Base-by-base conservation (phyloP, 1,140 invertebrate species). In the Drusus annulatus region DNA sequence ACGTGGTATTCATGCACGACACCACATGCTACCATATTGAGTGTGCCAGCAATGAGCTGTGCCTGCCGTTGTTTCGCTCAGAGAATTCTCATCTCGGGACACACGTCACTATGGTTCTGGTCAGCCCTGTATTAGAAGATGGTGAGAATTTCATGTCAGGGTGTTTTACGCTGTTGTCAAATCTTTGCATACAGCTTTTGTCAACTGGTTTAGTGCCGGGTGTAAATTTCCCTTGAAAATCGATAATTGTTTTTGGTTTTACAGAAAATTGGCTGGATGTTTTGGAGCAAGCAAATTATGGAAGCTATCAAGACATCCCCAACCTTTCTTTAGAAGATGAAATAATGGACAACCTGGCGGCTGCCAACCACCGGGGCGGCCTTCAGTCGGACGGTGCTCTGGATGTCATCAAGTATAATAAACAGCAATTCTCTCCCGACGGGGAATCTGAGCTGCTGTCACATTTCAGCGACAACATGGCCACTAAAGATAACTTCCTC, bases 1-100 rank as follows among this genome's bases (percentile, higher is more conserved):
- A 97, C 87, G 92, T 96, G 80, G 95, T 94, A 4, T 93, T 97
- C 84, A 93, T 95, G 85, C 92, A 92, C 78, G 93, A 95, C 83
- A 87, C 88, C 19, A 93, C 92, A 68, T 97, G 96, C 86, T 97
- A 92, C 85, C 94, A 94, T 88, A 91, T 95, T 13, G 90, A 92
- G 76, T 96, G 95, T 87, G 88, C 88, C 25, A 93, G 88, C 85
- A 92, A 94, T 86, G 92, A 94, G 84, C 85, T 92, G 56, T 96
- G 95, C 84, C 80, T 93, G 82, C 94, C 94, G 75, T 86, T 94
- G 19, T 88, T 90, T 58, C 89, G 91, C 82, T 84, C 88, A 19
- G 91, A 93, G 73, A 87, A 91, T 51, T 85, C 88, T 15, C 91
- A 91, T 77, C 87, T 88, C 80, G 87, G 90, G 6, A 86, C 88